Conservation (phyloP, 2,797 vertebrate genomes). For the Pitangus sulphuratus region DNA sequence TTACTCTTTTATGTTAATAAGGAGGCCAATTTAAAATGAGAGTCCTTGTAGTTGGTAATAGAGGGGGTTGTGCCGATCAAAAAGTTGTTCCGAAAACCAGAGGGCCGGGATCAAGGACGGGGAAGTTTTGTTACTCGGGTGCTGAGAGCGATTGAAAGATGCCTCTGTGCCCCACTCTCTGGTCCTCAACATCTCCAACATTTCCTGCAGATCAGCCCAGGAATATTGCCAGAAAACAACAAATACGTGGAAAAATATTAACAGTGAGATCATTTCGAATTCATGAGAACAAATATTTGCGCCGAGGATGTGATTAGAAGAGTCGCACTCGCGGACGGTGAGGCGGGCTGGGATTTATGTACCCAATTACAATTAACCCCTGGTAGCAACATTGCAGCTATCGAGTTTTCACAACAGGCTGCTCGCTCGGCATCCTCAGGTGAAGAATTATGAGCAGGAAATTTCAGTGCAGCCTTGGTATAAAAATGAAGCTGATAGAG, state of each 20-base stretch:
- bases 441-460: not conserved
- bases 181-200: not conserved
- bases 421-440: not conserved
- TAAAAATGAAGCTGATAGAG: not conserved
- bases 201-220: not conserved
- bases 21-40: not conserved
- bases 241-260: not conserved
- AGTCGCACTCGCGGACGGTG: accelerated
- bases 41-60: not conserved
- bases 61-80: not conserved
- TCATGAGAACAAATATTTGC: not conserved
- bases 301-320: accelerated
- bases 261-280: not conserved
- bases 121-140: not conserved
- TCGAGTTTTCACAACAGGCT: not conserved
- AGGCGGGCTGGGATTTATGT: not conserved
- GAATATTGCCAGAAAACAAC: not conserved
- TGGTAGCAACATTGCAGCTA: not conserved
- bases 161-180: not conserved
- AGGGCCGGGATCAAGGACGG: not conserved
- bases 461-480: not conserved
- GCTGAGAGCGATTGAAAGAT: not conserved
- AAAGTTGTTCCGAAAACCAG: not conserved
- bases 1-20: constrained; percentile 2
- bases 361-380: not conserved